Conservation (phyloP, 2,113 vertebrate species). For the Speoplatyrhinus poulsoni region DNA sequence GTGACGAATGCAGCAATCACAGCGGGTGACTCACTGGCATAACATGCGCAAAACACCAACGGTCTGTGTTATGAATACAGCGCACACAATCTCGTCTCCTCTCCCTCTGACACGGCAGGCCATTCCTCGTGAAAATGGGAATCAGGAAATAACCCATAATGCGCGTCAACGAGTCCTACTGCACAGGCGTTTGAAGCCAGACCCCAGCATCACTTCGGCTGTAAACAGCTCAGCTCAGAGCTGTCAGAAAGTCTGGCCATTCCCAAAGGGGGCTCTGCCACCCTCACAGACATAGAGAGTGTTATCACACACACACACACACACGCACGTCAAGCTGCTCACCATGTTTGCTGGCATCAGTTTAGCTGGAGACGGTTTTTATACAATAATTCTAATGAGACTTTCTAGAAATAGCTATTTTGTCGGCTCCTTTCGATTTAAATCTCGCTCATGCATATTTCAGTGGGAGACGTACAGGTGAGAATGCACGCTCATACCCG, state of each 20-base stretch:
- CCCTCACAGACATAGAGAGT: neutral
- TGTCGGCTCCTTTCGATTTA: slow-evolving; percentile 38
- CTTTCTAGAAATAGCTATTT: slow-evolving; percentile 50
- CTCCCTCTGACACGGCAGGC: neutral
- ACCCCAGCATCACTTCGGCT: neutral
- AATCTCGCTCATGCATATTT: slow-evolving; percentile 58
- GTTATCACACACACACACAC: neutral
- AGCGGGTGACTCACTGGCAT: slow-evolving; percentile 17
- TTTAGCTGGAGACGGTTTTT: slow-evolving; percentile 2
- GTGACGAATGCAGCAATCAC: slow-evolving; percentile 21
- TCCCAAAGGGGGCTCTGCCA: neutral
- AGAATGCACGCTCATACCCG: slow-evolving; percentile 27
- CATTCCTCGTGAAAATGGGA: neutral
- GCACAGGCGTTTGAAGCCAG: neutral
- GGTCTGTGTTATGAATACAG: too few relatives aligned
- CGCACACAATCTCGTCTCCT: slow-evolving; percentile 12
- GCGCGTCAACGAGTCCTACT: neutral
- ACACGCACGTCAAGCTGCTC: neutral
- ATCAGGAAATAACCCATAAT: neutral
- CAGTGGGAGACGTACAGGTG: slow-evolving; percentile 53
- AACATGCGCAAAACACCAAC: slow-evolving; percentile 2
- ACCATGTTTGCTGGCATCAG: neutral
- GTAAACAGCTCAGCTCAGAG: neutral
- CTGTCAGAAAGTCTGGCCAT: neutral
- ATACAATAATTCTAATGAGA: slow-evolving; percentile 38